These are phyloP conservation scores for Glaucopsyche alexis DNA, from an alignment of 2,888 invertebrate genomes.

Conservation along the genomic window DNA sequence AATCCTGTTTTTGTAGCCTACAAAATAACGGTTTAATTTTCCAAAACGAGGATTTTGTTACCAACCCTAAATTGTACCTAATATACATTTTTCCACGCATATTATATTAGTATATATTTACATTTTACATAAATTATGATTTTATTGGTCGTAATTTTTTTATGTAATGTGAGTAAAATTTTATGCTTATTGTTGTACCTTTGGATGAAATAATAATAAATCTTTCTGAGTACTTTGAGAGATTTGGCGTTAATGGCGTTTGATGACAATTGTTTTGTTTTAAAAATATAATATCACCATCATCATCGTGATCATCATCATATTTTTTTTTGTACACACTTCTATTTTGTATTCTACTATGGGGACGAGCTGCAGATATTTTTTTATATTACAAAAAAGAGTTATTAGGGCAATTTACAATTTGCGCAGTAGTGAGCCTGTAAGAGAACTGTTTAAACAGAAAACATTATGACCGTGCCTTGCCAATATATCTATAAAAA, in stretches of 20 bases:
- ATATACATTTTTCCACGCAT: background rate
- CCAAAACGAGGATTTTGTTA: background rate
- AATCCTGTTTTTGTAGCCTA: no score
- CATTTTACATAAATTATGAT: background rate
- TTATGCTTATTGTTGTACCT: background rate
- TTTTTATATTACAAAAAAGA: no score
- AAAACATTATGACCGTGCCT: no score
- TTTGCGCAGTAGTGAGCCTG: no score
- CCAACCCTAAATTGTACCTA: background rate
- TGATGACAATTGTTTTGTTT: background rate
- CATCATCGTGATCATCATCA: no score
- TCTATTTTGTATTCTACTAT: no score
- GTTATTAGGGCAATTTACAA: no score
- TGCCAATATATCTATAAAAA: no score
- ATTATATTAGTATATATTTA: background rate
- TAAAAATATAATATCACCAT: background rate
- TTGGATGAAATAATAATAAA: slow-evolving; percentile 10
- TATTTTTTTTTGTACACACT: no score
- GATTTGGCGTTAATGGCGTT: background rate
- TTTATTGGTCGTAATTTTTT: slow-evolving; percentile 1
- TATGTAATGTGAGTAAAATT: background rate
- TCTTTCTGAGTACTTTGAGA: background rate
- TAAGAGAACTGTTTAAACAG: no score
- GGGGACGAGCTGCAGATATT: no score
- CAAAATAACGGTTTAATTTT: background rate